Evolutionary conservation across 2,113 vertebrate species (phyloP).

Genomic region (Sorex fumeus): DNA sequence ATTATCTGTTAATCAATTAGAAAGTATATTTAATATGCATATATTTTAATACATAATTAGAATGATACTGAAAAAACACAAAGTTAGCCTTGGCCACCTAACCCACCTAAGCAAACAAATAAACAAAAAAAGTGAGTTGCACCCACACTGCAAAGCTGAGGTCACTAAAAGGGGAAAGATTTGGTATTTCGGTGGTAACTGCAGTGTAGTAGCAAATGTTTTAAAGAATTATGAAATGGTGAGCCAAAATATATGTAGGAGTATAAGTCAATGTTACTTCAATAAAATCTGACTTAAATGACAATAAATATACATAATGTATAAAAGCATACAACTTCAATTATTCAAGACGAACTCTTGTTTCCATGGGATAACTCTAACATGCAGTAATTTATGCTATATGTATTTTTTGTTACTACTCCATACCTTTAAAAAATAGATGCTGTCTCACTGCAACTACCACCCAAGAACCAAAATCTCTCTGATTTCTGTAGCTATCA

Average conservation of each 20-base stretch:
- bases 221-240: not conserved
- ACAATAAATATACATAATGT: not conserved
- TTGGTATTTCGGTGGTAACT: not conserved
- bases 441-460: no score
- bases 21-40: not conserved
- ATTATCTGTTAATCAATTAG: not conserved
- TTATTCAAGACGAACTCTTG: not conserved
- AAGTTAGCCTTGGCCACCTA: no score
- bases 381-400: not conserved
- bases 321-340: not conserved
- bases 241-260: no score
- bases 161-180: not conserved
- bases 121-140: no score
- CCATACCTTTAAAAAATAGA: not conserved
- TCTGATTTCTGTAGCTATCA: constrained; percentile 13
- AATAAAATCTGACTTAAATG: not conserved
- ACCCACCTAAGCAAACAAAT: no score
- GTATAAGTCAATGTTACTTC: no score
- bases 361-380: not conserved
- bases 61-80: not conserved
- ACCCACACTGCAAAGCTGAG: not conserved
- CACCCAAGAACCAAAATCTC: no score
- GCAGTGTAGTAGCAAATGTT: not conserved
- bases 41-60: not conserved
- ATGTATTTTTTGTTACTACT: not conserved